These are phyloP conservation scores for Drosophila demipolita DNA, from an alignment of 2,888 invertebrate genomes.

Conservation along the genomic window DNA sequence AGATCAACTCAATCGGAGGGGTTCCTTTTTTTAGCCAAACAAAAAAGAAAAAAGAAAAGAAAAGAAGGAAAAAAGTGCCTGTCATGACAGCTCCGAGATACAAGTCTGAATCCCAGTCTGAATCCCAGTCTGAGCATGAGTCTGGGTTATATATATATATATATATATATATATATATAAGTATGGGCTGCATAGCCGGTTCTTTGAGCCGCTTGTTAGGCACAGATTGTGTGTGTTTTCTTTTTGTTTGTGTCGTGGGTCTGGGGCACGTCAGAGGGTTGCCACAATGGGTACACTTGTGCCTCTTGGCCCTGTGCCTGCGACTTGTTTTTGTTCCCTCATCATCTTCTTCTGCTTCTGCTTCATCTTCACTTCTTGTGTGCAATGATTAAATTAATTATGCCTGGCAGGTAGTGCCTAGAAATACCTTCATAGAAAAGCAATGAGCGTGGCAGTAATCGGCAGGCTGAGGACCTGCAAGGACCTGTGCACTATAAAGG, in stretches of 20 bases:
- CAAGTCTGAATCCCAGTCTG: constrained; percentile 14
- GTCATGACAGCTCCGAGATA: constrained; percentile 41
- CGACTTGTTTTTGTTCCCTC: constrained; percentile 8
- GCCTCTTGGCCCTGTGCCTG: constrained; percentile 40
- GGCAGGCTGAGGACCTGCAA: constrained; percentile 24
- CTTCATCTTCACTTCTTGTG: constrained; percentile 30
- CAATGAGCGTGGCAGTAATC: constrained; percentile 62
- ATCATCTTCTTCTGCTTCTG: background rate
- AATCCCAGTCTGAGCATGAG: constrained; percentile 5
- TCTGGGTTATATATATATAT: constrained; percentile 1
- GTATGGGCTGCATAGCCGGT: constrained; percentile 42
- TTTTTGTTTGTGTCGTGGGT: constrained; percentile 60
- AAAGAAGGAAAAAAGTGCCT: constrained; percentile 43
- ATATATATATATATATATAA: background rate
- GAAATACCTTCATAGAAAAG: constrained; percentile 51
- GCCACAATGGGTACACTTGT: constrained; percentile 66
- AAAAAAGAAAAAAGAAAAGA: constrained; percentile 2
- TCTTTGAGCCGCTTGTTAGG: constrained; percentile 61
- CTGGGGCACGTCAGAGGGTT: constrained; percentile 72
- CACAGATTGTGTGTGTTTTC: constrained; percentile 52
- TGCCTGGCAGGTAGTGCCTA: constrained; percentile 68
- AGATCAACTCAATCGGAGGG: constrained; percentile 76
- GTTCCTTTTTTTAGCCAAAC: constrained; percentile 7
- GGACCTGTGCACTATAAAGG: constrained; percentile 61
- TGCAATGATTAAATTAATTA: constrained; percentile 79